Evolutionary conservation across 2,888 invertebrate species (phyloP), one percentile per base, ranked within the genome.

Genomic region (Lycophotia porphyrea): DNA sequence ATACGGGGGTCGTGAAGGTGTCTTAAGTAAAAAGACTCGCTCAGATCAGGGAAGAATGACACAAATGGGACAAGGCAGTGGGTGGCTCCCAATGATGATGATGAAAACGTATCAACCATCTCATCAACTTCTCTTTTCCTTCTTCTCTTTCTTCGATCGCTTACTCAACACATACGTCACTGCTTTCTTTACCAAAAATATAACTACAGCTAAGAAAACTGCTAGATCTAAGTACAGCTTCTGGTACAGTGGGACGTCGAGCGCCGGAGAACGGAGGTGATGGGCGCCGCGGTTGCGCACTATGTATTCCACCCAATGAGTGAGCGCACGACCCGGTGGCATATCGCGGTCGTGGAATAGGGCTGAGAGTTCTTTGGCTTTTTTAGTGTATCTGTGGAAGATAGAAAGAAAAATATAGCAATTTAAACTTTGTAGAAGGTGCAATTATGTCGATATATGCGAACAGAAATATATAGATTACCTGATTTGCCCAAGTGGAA

Each of bases 261-360:
- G 69, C 0, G 93, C 93, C 0, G 92, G 90, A 0, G 95, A 94
- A 44, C 91, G 91, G 1, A 97, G 90, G 88, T 97, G 96, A 1
- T 94, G 95, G 0, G 97, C 97, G 0, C 97, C 97, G 9, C 94
- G 92, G 0, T 97, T 97, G 42, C 96, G 93, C 0, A 97, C 97
- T 1, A 97, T 97, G 89, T 97, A 97, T 89, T 98, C 97, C 39
- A 97, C 96, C 98, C 97, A 98, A 94, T 97, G 97, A 15, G 97
- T 93, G 18, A 98, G 96, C 13, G 97, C 97, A 36, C 97, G 96
- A 42, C 97, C 93, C 0, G 97, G 97, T 7, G 96, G 92, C 80
- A 97, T 92, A 0, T 97, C 97, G 0, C 97, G 96, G 60, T 93
- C 90, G 76, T 94, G 95, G 85, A 91, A 95, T 27, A 93, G 85